A percentile compares a stretch with the other conserved stretches of the same genome.
phyloP scores from a whole-genome alignment of 2,888 invertebrate species.

The Sarcophaga rosellei region DNA sequence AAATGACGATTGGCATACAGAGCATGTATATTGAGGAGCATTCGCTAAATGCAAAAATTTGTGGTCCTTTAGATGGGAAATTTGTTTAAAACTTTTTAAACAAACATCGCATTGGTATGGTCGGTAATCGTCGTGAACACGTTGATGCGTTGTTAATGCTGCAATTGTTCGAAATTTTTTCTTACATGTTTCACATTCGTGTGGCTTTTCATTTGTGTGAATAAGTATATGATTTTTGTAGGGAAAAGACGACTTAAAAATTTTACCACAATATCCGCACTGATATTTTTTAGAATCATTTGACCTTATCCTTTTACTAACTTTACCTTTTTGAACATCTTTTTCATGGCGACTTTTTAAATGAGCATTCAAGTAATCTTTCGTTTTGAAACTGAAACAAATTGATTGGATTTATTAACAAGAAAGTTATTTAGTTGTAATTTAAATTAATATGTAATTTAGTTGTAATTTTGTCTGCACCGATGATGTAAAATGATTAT shows the following conservation, averaged over 20 bases:
- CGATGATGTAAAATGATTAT: too few relatives aligned
- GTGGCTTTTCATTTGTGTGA: conserved; percentile 71
- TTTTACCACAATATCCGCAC: conserved; percentile 69
- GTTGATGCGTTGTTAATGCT: conserved; percentile 69
- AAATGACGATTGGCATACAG: conserved; percentile 70
- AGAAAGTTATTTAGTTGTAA: too few relatives aligned
- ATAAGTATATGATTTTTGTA: conserved; percentile 71
- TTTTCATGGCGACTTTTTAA: conserved; percentile 55
- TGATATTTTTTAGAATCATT: conserved; percentile 23
- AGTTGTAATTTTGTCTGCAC: too few relatives aligned
- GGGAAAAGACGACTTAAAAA: conserved; percentile 68
- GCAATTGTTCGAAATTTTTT: conserved; percentile 72
- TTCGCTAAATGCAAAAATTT: conserved; percentile 69
- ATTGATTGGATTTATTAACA: neutral
- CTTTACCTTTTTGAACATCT: neutral
- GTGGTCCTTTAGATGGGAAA: conserved; percentile 70
- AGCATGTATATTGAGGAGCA: conserved; percentile 67
- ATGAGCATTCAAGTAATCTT: conserved; percentile 66
- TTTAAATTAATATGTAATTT: too few relatives aligned
- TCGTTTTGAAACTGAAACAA: conserved; percentile 70
- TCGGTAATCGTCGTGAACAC: conserved; percentile 70
- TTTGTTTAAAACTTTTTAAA: conserved; percentile 69
- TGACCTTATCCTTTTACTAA: neutral
- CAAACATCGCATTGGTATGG: conserved; percentile 72
- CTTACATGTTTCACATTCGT: conserved; percentile 67